Evolutionary conservation across 2,113 vertebrate species (phyloP), one percentile per base, ranked within the genome.

Genomic region (Tympanuchus pallidicinctus): DNA sequence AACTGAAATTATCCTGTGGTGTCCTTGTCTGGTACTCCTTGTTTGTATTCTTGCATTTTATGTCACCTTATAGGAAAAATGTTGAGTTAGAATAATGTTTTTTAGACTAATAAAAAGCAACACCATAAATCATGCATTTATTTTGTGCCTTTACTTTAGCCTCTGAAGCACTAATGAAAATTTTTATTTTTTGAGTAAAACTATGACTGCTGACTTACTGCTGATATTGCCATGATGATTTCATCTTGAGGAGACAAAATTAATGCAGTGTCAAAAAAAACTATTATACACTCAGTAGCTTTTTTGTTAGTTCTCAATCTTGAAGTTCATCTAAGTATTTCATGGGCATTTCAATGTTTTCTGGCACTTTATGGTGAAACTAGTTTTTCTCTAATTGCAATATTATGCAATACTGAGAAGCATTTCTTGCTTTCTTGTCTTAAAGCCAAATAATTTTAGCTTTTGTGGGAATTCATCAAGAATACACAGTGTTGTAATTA

Each of bases 221-320:
- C 85, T 80, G 78, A n/a, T 65, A 27, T 86, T 92, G 59, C 43
- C 40, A 66, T 28, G 66, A 72, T 10, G 1, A 48, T 90, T 90
- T 84, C 28, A 22, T 90, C 24, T 92, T 15, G 3, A 8, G 24
- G 38, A 64, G 19, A 27, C 40, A 80, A 75, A 85, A 86, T 92
- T 78, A 20, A 71, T 86, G 43, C 42, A 16, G 3, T 89, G 86
- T 93, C 86, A 95, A 92, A 87, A 89, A 95, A 60, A 85, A 70
- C 81, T 89, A 45, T 78, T 95, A 88, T 82, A 86, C 25, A 56
- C 47, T 87, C 47, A 57, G 32, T 90, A 90, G 61, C 38, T 36
- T 90, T 89, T 92, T 70, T 90, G 59, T 57, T 84, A 45, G 3
- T 30, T 90, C 45, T 61, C 52, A 38, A 0, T 86, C 43, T 65